Evolutionary conservation across 2,888 invertebrate genomes (phyloP), one percentile per base, ranked within the genome.

Genomic region (Lepas anatifera): DNA sequence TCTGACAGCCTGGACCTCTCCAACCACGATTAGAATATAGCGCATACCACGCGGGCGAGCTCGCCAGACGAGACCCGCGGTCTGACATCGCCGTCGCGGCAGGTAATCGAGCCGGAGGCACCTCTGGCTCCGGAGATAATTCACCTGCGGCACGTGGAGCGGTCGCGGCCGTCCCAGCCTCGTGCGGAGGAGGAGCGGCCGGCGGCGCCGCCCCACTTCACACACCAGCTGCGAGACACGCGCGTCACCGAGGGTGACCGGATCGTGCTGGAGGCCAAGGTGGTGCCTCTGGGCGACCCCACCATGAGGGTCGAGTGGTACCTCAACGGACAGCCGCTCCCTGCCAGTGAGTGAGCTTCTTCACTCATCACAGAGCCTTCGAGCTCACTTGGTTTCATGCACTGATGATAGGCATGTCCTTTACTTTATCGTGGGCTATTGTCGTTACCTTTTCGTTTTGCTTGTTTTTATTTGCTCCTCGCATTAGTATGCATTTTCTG

Each of bases 241-340:
- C 84, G 88, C 76, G 89, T 92, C 80, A 85, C 87, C 78, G 96
- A 96, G 83, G 93, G 95, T 81, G 92, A 93, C 78, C 88, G 92
- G 79, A 88, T 94, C 78, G 95, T 96, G 84, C 95, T 98, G 84
- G 97, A 98, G 84, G 96, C 95, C 79, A 89, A 95, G 81, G 90
- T 97, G 82, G 92, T 93, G 82, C 97, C 97, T 76, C 92, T 95
- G 78, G 95, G 95, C 75, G 97, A 98, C 82, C 95, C 96, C 74
- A 90, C 89, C 68, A 93, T 97, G 93, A 88, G 88, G 78, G 92
- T 97, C 76, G 95, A 96, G 83, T 98, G 96, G 96, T 92, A 88
- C 79, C 87, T 90, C 78, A 94, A 97, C 81, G 95, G 94, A 77
- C 87, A 87, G 83, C 89, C 91, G 78, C 85, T 97, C 77, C 88